Conservation (phyloP, 2,797 vertebrate genomes). For the Cephalopachus bancanus region DNA sequence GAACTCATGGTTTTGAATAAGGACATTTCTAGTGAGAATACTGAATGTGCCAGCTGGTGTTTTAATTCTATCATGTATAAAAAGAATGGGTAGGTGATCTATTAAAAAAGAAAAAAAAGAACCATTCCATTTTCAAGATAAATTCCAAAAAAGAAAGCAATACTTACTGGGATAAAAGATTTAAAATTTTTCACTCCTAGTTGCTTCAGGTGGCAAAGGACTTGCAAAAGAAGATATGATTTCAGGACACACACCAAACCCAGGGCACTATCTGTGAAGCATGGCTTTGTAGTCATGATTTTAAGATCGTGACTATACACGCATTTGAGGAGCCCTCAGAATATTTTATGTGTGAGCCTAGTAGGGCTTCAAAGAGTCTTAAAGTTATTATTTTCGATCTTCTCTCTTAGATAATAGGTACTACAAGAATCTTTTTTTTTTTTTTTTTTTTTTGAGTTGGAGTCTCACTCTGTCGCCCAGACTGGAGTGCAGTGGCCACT, state of each 20-base stretch:
- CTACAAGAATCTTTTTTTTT: no score
- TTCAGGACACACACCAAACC: background rate
- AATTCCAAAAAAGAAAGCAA: slow-evolving; percentile 47
- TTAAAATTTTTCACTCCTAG: background rate
- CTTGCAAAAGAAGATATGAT: background rate
- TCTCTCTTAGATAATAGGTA: background rate
- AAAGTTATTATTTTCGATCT: background rate
- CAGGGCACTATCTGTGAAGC: background rate
- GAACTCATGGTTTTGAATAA: background rate
- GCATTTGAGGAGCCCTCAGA: background rate
- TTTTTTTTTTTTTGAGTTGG: no score
- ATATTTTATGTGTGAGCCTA: background rate
- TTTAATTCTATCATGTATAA: background rate
- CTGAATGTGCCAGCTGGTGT: background rate
- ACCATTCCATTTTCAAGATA: slow-evolving; percentile 16
- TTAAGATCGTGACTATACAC: background rate
- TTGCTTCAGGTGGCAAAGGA: background rate
- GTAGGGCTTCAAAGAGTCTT: background rate
- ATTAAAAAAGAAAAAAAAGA: background rate
- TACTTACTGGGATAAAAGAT: slow-evolving; percentile 9
- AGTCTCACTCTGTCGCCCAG: no score
- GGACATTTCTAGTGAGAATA: background rate
- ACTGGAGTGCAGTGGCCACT: no score
- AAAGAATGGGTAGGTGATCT: background rate
- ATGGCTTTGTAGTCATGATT: background rate